Base-by-base conservation (phyloP, 2,113 vertebrate species). In the Anser cygnoides region DNA sequence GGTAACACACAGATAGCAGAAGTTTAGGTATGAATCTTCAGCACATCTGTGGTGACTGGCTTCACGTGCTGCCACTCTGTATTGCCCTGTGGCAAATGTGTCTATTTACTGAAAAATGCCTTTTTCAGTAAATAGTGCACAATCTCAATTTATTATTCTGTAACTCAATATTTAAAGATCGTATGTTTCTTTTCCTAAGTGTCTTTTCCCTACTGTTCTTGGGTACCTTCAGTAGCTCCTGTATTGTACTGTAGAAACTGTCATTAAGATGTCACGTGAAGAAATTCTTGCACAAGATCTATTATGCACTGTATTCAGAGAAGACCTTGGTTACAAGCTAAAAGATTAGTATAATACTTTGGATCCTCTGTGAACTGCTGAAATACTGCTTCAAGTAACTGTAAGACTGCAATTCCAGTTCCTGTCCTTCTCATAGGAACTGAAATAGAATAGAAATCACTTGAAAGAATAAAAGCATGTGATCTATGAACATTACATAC, bases 1-100 rank as follows among this genome's bases (percentile, higher is more conserved):
- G 93, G 77, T 68, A 55, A n/a, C 35, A 22, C 73, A 78, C 46
- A 33, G 52, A 55, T 73, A 92, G 84, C 66, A 84, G 76, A 70
- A 74, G 33, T 68, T 92, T 84, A 72, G 66, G 89, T 89, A 58
- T 91, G 66, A 76, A 59, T 83, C 39, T 78, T 9, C 68, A 82
- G 57, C 52, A 11, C 57, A 61, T 89, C 58, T 57, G 43, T 46
- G 35, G 35, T 87, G n/a, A 41, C 66, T 68, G 80, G 33, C 66
- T 79, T 89, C 58, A 66, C 49, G n/a, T 73, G 62, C 87, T 87
- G 77, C 62, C 87, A 14, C 62, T 76, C 50, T 66, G 71, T 61
- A 82, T n/a, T 78, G 50, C 23, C 66, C 84, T 79, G 43, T 22
- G 5, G 81, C 73, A 89, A 49, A 21, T 49, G 46, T 49, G 46